Percentiles rank a stretch among this genome's conserved stretches.
Evolutionary conservation across 2,113 vertebrate genomes (phyloP).

Genomic region (Oryzias woworae): DNA sequence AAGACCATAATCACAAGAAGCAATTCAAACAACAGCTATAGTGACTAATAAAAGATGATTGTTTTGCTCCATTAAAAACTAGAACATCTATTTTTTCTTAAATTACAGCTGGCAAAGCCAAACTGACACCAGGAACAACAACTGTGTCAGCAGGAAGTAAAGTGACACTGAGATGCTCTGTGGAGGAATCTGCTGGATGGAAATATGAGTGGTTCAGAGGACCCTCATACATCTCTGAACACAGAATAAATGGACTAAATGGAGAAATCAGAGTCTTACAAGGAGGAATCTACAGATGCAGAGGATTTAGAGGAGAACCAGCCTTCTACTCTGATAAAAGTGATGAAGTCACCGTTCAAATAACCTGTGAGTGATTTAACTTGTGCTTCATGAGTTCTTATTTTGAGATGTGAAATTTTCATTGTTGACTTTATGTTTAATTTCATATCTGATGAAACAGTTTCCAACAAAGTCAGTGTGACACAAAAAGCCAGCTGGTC

Average conservation of each 20-base stretch:
- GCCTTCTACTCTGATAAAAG: too few species aligned
- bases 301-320: constrained; percentile 13
- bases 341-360: background rate
- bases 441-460: background rate
- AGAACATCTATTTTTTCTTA: too few species aligned
- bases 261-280: background rate
- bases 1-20: too few species aligned
- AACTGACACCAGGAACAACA: background rate
- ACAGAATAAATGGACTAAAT: background rate
- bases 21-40: too few species aligned
- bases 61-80: too few species aligned
- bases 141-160: constrained; percentile 1
- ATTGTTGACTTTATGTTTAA: too few species aligned
- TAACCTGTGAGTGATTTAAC: background rate
- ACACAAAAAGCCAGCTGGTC: background rate
- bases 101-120: background rate
- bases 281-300: constrained; percentile 19
- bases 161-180: constrained; percentile 6
- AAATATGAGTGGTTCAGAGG: constrained; percentile 15
- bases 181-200: background rate
- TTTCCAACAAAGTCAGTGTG: constrained; percentile 1
- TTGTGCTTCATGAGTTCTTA: too few species aligned
- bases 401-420: too few species aligned
- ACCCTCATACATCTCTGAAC: background rate
- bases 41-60: too few species aligned